A percentile compares a stretch with the other conserved stretches of the same genome.
These are phyloP conservation scores for Pheosia gnoma DNA, from an alignment of 2,888 invertebrate genomes.

Conservation along the genomic window DNA sequence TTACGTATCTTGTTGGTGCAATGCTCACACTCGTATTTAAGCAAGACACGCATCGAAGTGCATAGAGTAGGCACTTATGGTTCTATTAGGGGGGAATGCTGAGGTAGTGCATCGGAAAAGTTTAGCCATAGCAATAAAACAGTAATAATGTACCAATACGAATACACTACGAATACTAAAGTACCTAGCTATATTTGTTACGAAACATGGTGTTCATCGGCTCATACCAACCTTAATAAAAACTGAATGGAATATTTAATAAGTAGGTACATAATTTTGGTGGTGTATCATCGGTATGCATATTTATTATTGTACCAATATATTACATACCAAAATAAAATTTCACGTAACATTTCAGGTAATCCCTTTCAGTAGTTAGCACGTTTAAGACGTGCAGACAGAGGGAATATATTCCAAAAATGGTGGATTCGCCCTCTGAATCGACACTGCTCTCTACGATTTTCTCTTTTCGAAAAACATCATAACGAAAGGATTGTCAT, in stretches of 20 bases:
- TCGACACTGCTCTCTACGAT: no score
- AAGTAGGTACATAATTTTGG: not conserved
- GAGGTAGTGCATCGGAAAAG: conserved; percentile 26
- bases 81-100: not conserved
- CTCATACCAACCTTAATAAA: conserved; percentile 28
- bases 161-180: conserved; percentile 56
- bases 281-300: no score
- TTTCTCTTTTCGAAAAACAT: no score
- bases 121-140: conserved; percentile 54
- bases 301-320: no score
- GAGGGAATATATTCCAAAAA: no score
- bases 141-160: conserved; percentile 50
- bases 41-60: conserved; percentile 17
- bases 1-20: conserved; percentile 26
- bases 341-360: no score
- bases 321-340: no score
- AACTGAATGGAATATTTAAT: conserved; percentile 39
- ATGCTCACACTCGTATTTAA: not conserved
- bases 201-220: conserved; percentile 35
- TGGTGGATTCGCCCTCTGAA: no score
- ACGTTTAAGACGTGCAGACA: no score
- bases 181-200: conserved; percentile 36
- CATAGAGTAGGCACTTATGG: conserved; percentile 11
- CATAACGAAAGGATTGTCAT: no score
- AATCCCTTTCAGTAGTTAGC: no score